Conservation (phyloP, 2,797 vertebrate genomes). For the Phoxinus dragarum region DNA sequence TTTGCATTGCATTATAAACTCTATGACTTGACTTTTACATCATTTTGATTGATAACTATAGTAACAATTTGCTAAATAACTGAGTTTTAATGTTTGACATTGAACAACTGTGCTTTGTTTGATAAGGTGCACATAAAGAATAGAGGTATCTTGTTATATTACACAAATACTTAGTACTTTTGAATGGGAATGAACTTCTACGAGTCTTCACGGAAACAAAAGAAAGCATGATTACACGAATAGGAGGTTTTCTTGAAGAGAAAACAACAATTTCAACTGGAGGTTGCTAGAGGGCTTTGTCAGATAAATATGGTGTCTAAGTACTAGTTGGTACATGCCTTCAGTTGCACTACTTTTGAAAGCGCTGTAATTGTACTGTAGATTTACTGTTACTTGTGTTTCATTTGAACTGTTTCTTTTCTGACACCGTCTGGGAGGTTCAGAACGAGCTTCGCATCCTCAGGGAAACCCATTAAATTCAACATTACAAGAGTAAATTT, state of each 20-base stretch:
- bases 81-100: background rate
- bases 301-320: slow-evolving; percentile 46
- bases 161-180: background rate
- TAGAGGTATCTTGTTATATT: background rate
- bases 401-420: background rate
- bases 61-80: background rate
- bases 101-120: background rate
- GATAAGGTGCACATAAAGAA: background rate
- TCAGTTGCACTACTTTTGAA: slow-evolving; percentile 21
- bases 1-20: background rate
- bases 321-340: slow-evolving; percentile 46
- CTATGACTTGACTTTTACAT: background rate
- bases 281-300: slow-evolving; percentile 45
- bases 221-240: slow-evolving; percentile 19
- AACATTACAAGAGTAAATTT: background rate
- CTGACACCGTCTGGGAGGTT: background rate
- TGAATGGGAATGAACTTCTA: slow-evolving; percentile 5
- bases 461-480: background rate
- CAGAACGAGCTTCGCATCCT: background rate
- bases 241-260: slow-evolving; percentile 22
- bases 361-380: slow-evolving; percentile 30
- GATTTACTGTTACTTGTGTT: slow-evolving; percentile 23
- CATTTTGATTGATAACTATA: background rate
- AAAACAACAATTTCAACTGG: slow-evolving; percentile 43
- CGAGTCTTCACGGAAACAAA: background rate